Base-by-base conservation (phyloP, 2,797 vertebrate genomes). In the Pagetopsis macropterus region DNA sequence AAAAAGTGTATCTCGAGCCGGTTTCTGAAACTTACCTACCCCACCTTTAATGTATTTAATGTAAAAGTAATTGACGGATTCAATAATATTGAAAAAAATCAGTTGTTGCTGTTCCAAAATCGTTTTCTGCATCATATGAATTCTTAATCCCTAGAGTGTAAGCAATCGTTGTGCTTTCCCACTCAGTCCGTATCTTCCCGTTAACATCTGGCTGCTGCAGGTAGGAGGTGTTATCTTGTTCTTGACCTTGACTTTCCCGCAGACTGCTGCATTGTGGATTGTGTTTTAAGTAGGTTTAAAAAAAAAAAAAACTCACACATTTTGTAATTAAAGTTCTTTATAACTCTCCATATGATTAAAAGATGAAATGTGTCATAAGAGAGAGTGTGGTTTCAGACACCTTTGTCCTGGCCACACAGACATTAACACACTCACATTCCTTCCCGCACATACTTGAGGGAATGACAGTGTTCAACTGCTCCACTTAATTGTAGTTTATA, bases 401-500 rank as follows among this genome's bases (percentile, higher is more conserved):
- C 88, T 91, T 37, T 76, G 76, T 79, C 61, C 57, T 27, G 75
- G 73, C 84, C 87, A 89, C 91, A 88, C 84, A 88, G 76, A 17
- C 84, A 60, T 1, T 79, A 75, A 83, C 79, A 72, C 69, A 59
- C 76, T 75, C 64, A 46, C 84, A 89, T 87, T 90, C 89, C 84
- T 90, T 75, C 78, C 78, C 56, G 65, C 62, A 70, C 86, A 89
- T 91, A 90, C 87, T 90, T 86, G 80, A 68, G 69, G 79, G 88
- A 93, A 93, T 90, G 90, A 91, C 89, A 89, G 88, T 88, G 86
- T 86, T 91, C 84, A 88, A 86, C 87, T 88, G 81, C 82, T 89
- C 80, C 76, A 86, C 83, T 89, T 94, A 93, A 94, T 93, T 92
- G 90, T 88, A 91, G 90, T 92, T 93, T 93, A 89, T 90, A 88